Evolutionary conservation across 2,888 invertebrate species (phyloP).

Genomic region (Xanthostigma xanthostigma): DNA sequence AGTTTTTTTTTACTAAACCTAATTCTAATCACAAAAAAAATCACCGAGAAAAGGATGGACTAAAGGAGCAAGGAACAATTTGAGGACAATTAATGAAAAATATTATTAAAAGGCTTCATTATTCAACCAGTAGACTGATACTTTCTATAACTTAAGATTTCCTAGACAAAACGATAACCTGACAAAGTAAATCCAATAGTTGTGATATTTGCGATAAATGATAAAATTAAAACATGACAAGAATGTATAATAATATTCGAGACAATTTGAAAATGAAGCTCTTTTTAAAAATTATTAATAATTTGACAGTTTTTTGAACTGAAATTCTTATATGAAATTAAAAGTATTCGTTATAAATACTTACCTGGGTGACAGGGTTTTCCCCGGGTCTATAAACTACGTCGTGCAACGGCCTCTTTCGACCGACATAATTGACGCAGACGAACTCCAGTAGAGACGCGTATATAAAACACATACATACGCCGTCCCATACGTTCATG

Average conservation of each 20-base stretch:
- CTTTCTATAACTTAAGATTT: no score
- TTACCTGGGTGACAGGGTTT: constrained; percentile 83
- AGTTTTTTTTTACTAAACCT: no score
- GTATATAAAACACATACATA: constrained; percentile 95
- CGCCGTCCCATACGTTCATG: constrained; percentile 95
- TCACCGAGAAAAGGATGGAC: no score
- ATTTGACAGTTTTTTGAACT: not conserved
- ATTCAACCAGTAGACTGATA: no score
- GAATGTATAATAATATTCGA: not conserved
- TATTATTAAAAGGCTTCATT: no score
- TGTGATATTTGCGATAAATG: no score
- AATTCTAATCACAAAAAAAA: no score
- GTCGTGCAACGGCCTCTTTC: constrained; percentile 77
- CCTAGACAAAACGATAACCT: no score
- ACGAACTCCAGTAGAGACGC: constrained; percentile 88
- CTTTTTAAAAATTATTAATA: constrained; percentile 1
- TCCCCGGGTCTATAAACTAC: constrained; percentile 81
- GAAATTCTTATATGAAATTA: not conserved
- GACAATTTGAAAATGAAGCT: not conserved
- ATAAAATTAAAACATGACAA: no score
- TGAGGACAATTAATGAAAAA: no score
- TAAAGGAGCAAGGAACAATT: no score
- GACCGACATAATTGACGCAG: constrained; percentile 87
- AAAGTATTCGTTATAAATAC: constrained; percentile 12
- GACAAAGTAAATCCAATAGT: no score